A percentile compares a stretch with the other conserved stretches of the same genome.
These are phyloP conservation scores for Asbolus verrucosus DNA, from an alignment of 1,140 invertebrate species.

Conservation along the genomic window DNA sequence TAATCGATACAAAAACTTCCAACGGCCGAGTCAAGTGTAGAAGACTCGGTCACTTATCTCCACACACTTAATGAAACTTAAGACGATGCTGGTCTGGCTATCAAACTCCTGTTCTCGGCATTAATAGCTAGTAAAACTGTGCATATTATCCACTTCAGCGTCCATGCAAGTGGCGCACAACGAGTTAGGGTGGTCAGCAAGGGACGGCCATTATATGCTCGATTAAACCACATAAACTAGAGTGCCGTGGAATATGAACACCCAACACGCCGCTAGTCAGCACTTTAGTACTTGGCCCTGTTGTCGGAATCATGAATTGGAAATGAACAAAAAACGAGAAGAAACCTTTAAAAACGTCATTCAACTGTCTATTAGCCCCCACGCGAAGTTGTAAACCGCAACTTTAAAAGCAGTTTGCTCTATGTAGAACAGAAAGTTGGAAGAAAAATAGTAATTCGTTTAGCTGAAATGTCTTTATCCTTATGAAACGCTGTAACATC, in stretches of 20 bases:
- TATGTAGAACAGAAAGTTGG: slow-evolving; percentile 1
- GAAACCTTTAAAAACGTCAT: slow-evolving; percentile 3
- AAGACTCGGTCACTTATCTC: neutral
- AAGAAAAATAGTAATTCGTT: slow-evolving; percentile 30
- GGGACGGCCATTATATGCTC: slow-evolving; percentile 56
- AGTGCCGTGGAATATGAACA: slow-evolving; percentile 50
- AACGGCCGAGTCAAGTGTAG: no score
- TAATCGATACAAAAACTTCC: no score
- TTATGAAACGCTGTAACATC: slow-evolving; percentile 20
- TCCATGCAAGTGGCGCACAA: slow-evolving; percentile 45
- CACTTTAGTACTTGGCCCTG: slow-evolving; percentile 42
- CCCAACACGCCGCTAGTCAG: slow-evolving; percentile 45
- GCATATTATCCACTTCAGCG: slow-evolving; percentile 48
- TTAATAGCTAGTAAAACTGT: slow-evolving; percentile 50
- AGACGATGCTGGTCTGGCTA: slow-evolving; percentile 1
- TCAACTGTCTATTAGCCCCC: neutral
- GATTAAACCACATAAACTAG: slow-evolving; percentile 57
- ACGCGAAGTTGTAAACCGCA: neutral
- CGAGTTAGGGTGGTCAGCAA: slow-evolving; percentile 51
- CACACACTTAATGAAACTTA: slow-evolving; percentile 3
- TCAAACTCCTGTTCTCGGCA: slow-evolving; percentile 37
- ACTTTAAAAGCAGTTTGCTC: slow-evolving; percentile 1
- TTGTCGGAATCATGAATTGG: slow-evolving; percentile 26
- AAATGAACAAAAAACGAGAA: slow-evolving; percentile 1
- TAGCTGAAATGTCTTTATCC: slow-evolving; percentile 7